Evolutionary conservation across 2,888 invertebrate genomes (phyloP), one percentile per base, ranked within the genome.

Genomic region (Ctenicera cuprea): DNA sequence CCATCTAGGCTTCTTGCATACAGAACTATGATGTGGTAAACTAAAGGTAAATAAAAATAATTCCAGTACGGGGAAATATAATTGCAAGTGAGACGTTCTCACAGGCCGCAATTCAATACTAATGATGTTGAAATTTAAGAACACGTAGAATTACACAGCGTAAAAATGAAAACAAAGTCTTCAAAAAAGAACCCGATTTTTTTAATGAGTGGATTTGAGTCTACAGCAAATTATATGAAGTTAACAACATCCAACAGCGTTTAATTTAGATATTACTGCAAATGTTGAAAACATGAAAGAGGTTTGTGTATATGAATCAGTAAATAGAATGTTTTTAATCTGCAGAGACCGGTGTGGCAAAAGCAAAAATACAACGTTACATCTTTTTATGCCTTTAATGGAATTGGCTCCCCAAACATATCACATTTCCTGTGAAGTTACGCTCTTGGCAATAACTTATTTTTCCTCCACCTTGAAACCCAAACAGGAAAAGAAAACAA

Each of bases 111-210:
- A 48, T 48, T 18, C 11, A 48, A 48, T 18, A 3, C 48, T 48
- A 48, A 48, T 18, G 48, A 48, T 48, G 16, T 16, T 48, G 48
- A 48, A 48, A 48, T 48, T 5, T 48, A 48, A 45, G 43, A 16
- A 45, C 43, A 7, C 12, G 26, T 26, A 48, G 48, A 48, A 48
- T 16, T 41, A 5, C 14, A 14, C 2, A 48, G 11, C 48, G 33
- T 9, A 26, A 26, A 26, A 48, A 8, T 11, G 48, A 18, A 48
- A 16, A 48, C 3, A 20, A 7, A 20, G 4, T 45, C 2, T 45
- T 33, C 8, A 4, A 9, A 33, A 33, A 33, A 8, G 5, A 33
- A 33, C 4, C 8, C 1, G 33, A 9, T 33, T 33, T 33, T 33
- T 33, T 3, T 33, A 33, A 33, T 33, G 33, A 33, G 8, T 9